These are phyloP conservation scores for Apteryx owenii DNA, from an alignment of 2,113 vertebrate genomes.

Conservation along the genomic window DNA sequence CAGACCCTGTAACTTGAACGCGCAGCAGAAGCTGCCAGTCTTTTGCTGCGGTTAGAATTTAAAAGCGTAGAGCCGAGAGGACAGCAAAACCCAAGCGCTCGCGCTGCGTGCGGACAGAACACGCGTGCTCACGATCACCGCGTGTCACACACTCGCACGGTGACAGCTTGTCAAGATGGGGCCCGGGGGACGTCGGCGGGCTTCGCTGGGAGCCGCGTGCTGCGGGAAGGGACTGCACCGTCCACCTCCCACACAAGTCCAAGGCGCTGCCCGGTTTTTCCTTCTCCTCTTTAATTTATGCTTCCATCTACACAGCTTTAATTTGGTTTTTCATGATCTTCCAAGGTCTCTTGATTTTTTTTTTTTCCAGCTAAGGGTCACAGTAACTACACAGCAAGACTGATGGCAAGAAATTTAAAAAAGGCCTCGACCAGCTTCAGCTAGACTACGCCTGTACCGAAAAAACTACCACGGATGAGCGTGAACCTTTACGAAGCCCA, in stretches of 20 bases:
- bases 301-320: neutral
- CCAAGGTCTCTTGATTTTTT: neutral
- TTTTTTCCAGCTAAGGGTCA: neutral
- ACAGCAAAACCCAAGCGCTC: neutral
- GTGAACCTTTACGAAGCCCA: neutral
- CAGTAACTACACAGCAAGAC: neutral
- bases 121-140: neutral
- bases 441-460: neutral
- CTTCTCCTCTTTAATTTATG: neutral
- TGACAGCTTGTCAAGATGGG: neutral
- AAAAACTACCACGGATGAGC: neutral
- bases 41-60: neutral
- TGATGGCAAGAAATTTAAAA: neutral
- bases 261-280: neutral
- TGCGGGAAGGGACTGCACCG: neutral
- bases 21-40: neutral
- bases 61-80: neutral
- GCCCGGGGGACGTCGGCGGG: neutral
- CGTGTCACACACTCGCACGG: rapidly evolving
- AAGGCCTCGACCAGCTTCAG: neutral
- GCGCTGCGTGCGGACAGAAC: neutral
- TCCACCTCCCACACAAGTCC: rapidly evolving
- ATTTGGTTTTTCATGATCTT: neutral
- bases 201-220: neutral
- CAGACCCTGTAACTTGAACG: rapidly evolving